A percentile compares a stretch with the other conserved stretches of the same genome.
phyloP scores from a whole-genome alignment of 2,113 vertebrate species.

The Eleginops maclovinus region DNA sequence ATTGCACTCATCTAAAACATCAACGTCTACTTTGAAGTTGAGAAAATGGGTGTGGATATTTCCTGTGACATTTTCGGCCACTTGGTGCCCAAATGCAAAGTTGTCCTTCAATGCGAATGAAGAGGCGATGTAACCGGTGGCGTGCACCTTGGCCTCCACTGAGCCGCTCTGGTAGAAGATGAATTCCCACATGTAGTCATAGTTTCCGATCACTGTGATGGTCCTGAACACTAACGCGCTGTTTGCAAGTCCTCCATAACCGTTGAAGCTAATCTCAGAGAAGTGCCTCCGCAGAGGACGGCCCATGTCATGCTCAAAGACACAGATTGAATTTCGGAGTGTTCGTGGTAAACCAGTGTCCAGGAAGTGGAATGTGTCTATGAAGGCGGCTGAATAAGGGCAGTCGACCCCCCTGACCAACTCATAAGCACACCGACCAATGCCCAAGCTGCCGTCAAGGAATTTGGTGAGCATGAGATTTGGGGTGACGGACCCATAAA shows the following conservation, averaged over 20 bases:
- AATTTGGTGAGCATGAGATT: background rate
- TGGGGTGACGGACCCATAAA: background rate
- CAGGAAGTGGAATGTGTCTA: conserved; percentile 1
- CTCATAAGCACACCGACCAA: conserved; percentile 2
- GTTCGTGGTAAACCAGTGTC: background rate
- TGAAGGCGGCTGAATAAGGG: conserved; percentile 1
- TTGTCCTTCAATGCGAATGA: background rate
- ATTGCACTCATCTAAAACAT: conserved; percentile 2
- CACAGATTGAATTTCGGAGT: background rate
- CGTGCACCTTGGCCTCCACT: conserved; percentile 1
- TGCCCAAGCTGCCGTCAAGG: background rate
- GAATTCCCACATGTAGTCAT: conserved; percentile 8
- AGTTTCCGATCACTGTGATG: background rate
- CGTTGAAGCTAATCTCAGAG: background rate
- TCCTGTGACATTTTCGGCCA: conserved; percentile 10
- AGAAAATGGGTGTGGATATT: conserved; percentile 5
- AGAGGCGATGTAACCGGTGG: conserved; percentile 1
- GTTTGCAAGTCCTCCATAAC: conserved; percentile 3
- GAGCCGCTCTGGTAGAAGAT: conserved; percentile 9
- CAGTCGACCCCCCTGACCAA: conserved; percentile 4
- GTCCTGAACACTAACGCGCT: conserved; percentile 4
- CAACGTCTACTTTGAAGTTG: conserved; percentile 1
- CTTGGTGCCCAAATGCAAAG: background rate
- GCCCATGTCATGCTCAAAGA: conserved; percentile 4
- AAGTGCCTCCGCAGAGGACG: background rate